Conservation (phyloP, 2,888 invertebrate genomes). For the Carcina quercana region DNA sequence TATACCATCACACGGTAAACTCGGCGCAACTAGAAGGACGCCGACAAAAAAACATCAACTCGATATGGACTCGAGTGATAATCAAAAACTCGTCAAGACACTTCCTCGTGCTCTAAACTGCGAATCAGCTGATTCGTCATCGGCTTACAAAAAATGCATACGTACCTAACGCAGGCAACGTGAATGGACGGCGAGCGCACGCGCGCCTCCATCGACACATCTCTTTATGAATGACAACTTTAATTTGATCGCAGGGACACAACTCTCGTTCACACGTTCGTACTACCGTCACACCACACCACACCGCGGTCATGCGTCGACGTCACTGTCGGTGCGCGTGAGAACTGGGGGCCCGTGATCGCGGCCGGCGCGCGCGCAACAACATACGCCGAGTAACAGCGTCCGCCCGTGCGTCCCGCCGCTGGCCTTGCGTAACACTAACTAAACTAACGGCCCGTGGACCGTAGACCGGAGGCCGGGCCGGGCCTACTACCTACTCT, state of each 20-base stretch:
- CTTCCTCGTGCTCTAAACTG: neutral
- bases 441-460: no score
- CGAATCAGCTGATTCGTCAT: neutral
- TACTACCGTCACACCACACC: neutral
- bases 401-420: conserved; percentile 50
- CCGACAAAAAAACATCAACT: neutral
- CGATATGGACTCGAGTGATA: neutral
- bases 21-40: neutral
- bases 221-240: conserved; percentile 46
- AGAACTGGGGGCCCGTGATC: no score
- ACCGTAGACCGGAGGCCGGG: no score
- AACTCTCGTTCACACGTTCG: conserved; percentile 6
- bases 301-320: no score
- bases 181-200: conserved; percentile 47
- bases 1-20: no score
- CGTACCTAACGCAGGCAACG: conserved; percentile 51
- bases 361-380: conserved; percentile 41
- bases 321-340: no score
- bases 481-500: no score
- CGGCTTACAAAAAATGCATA: neutral
- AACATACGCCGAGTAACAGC: conserved; percentile 52
- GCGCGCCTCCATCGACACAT: conserved; percentile 63
- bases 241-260: conserved; percentile 18
- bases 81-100: conserved; percentile 4
- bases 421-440: conserved; percentile 62